Evolutionary conservation across 1,140 invertebrate species (phyloP), one percentile per base, ranked within the genome.

Genomic region (Sitophilus oryzae): DNA sequence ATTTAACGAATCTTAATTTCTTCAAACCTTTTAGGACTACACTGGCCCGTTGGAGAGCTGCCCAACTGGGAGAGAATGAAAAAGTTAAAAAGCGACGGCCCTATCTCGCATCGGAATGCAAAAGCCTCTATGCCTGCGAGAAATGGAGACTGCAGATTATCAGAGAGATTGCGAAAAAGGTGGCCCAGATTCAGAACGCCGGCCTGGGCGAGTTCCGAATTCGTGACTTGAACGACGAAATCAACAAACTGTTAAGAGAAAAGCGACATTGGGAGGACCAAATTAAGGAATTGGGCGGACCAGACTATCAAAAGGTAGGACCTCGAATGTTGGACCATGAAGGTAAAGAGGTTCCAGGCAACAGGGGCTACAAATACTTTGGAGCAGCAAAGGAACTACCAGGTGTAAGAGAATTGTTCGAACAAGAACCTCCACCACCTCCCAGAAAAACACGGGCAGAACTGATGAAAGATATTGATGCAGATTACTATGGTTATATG

Each of bases 181-280:
- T 99, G n/a, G 88, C 96, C 14, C 92, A 97, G 74, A 99, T 99
- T 70, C 96, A 99, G 73, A 98, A 98, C 79, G 96, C 97, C 65
- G 96, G 96, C 61, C 77, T 99, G 0, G 96, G 96, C 0, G 97
- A 99, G 77, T 99, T 97, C 71, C 82, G 96, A 30, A 93, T 99
- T 60, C 77, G 97, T 23, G 97, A 99, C 74, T 74, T 99, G 1
- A 99, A 99, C 72, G 97, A 99, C 77, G 96, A 99, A 76, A 99
- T 99, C 50, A 99, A 99, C 70, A 99, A 98, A 76, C 71, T 99
- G 25, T 76, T 99, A 19, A 74, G 95, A 56, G 93, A 98, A 71
- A 93, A 92, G 71, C 79, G 92, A 0, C 95, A 98, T 67, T 99
- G 97, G 97, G 96, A 99, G 70, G 84, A 88, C 23, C 86, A 96